phyloP scores from a whole-genome alignment of 2,797 vertebrate species.

The Melanogrammus aeglefinus region DNA sequence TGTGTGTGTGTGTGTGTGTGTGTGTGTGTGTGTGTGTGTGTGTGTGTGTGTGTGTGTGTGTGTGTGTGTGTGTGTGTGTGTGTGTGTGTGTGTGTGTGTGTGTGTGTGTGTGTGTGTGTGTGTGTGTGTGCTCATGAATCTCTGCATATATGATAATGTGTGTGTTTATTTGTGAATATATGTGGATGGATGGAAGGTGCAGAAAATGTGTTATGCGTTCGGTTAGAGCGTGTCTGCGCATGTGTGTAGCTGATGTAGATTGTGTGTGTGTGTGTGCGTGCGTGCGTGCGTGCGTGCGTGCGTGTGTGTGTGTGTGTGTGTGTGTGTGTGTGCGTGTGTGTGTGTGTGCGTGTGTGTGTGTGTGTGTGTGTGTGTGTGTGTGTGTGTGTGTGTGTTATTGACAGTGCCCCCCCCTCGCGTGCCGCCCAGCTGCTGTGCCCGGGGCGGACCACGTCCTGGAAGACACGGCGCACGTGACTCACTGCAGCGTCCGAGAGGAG shows the following conservation, averaged over 20 bases:
- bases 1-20: neutral
- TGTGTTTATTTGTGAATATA: neutral
- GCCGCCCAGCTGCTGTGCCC: too few relatives aligned
- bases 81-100: neutral
- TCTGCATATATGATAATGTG: neutral
- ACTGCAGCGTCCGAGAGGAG: too few relatives aligned
- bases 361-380: neutral
- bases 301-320: neutral
- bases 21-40: neutral
- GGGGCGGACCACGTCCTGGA: too few relatives aligned
- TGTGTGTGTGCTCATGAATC: neutral
- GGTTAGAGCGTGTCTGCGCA: too few relatives aligned
- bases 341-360: neutral
- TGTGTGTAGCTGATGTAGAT: neutral
- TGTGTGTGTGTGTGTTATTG: too few relatives aligned
- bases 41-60: neutral
- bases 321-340: neutral
- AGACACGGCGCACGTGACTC: too few relatives aligned
- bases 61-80: neutral
- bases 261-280: neutral
- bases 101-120: neutral
- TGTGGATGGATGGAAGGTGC: neutral
- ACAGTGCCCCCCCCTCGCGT: too few relatives aligned
- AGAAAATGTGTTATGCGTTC: neutral
- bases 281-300: neutral